phyloP scores from a whole-genome alignment of 2,888 invertebrate genomes.

The Mythimna vitellina region DNA sequence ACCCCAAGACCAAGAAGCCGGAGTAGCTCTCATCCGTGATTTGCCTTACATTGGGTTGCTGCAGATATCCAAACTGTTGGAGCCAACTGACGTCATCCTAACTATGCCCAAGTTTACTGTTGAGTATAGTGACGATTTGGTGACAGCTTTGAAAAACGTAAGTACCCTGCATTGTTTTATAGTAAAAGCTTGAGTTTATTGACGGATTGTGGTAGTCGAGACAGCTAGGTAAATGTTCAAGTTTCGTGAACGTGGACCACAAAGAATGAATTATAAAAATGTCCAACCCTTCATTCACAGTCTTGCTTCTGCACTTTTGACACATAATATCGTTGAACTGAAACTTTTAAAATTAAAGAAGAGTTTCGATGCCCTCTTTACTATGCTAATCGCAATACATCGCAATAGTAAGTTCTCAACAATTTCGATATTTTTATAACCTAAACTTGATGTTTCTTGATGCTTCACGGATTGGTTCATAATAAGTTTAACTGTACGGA shows the following conservation, averaged over 20 bases:
- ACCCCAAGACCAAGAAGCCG: constrained; percentile 88
- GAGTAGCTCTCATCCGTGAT: constrained; percentile 88
- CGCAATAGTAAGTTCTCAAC: background rate
- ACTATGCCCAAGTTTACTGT: constrained; percentile 91
- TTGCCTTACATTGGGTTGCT: constrained; percentile 89
- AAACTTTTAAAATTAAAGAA: no score
- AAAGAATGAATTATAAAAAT: no score
- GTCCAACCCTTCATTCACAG: no score
- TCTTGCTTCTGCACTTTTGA: no score
- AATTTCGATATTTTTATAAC: background rate
- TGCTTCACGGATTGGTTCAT: no score
- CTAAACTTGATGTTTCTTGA: no score
- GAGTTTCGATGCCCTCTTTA: background rate
- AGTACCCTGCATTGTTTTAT: constrained; percentile 61
- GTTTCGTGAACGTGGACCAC: no score
- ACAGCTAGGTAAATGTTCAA: no score
- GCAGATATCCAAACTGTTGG: constrained; percentile 83
- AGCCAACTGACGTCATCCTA: constrained; percentile 87
- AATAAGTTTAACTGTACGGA: no score
- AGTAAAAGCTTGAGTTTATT: no score
- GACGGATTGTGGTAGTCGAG: no score
- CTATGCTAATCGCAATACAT: background rate
- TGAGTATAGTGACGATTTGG: constrained; percentile 89
- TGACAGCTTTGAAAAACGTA: constrained; percentile 85
- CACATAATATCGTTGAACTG: no score